A percentile compares a stretch with the other conserved stretches of the same genome.
Conservation (phyloP, 2,797 vertebrate species). For the Lithobates pipiens region DNA sequence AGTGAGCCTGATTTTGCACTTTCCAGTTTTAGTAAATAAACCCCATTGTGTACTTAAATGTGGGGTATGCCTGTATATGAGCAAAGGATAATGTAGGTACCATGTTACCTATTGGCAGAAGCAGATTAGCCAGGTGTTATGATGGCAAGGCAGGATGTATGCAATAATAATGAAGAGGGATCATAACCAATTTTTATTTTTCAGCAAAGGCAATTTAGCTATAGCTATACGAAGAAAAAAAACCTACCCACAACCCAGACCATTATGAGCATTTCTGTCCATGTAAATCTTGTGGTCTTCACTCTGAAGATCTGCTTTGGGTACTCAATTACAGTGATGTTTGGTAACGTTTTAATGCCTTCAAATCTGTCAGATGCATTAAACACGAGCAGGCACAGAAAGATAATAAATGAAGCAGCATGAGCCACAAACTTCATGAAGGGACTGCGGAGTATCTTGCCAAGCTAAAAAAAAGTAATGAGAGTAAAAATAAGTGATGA, state of each 20-base stretch:
- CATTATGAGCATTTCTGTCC: slow-evolving; percentile 90
- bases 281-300: slow-evolving; percentile 87
- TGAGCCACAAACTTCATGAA: slow-evolving; percentile 93
- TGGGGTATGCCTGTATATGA: no score
- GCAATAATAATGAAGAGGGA: no score
- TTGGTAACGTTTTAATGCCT: slow-evolving; percentile 83
- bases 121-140: no score
- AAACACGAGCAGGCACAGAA: slow-evolving; percentile 87
- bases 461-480: slow-evolving; percentile 75
- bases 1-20: no score
- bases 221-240: background rate
- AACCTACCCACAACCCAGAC: slow-evolving; percentile 89
- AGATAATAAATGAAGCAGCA: slow-evolving; percentile 89
- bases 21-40: no score
- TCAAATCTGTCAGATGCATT: slow-evolving; percentile 89
- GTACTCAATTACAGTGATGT: slow-evolving; percentile 85
- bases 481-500: background rate
- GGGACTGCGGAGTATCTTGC: slow-evolving; percentile 85
- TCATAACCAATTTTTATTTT: no score
- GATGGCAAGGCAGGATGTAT: no score
- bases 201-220: no score
- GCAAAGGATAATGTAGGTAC: no score
- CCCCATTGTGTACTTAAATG: no score
- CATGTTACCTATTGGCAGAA: no score
- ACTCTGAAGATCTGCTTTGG: slow-evolving; percentile 89